A percentile compares a stretch with the other conserved stretches of the same genome.
Evolutionary conservation across 1,140 invertebrate species (phyloP).

Genomic region (Lordiphosa collinella): DNA sequence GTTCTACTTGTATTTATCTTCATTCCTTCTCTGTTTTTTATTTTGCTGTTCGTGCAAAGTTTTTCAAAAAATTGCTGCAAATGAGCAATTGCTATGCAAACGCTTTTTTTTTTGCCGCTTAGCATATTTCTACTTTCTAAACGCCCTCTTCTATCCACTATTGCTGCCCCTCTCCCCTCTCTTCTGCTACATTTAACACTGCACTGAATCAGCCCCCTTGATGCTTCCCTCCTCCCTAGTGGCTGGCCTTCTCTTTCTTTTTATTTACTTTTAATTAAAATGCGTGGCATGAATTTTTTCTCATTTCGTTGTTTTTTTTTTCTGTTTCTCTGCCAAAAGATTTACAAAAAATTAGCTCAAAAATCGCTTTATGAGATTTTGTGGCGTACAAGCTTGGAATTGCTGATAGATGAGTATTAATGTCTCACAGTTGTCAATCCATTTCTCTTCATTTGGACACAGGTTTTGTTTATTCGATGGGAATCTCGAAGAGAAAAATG

Average conservation of each 20-base stretch:
- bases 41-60: neutral
- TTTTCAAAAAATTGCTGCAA: slow-evolving; percentile 25
- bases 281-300: slow-evolving; percentile 64
- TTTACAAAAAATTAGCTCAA: slow-evolving; percentile 45
- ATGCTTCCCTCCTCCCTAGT: neutral
- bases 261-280: slow-evolving; percentile 75
- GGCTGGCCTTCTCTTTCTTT: neutral
- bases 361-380: slow-evolving; percentile 47
- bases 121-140: slow-evolving; percentile 74
- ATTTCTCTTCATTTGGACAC: neutral
- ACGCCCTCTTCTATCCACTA: slow-evolving; percentile 39
- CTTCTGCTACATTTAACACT: slow-evolving; percentile 65
- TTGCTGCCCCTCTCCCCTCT: neutral
- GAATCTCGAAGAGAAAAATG: too few relatives aligned
- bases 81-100: slow-evolving; percentile 76
- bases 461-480: too few relatives aligned
- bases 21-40: slow-evolving; percentile 18
- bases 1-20: slow-evolving; percentile 32
- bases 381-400: slow-evolving; percentile 41
- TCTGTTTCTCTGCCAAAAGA: slow-evolving; percentile 41
- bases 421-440: neutral
- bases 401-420: slow-evolving; percentile 45
- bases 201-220: slow-evolving; percentile 8
- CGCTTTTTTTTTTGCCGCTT: slow-evolving; percentile 38
- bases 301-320: slow-evolving; percentile 17